Base-by-base conservation (phyloP, 2,797 vertebrate species). In the Tenualosa ilisha region DNA sequence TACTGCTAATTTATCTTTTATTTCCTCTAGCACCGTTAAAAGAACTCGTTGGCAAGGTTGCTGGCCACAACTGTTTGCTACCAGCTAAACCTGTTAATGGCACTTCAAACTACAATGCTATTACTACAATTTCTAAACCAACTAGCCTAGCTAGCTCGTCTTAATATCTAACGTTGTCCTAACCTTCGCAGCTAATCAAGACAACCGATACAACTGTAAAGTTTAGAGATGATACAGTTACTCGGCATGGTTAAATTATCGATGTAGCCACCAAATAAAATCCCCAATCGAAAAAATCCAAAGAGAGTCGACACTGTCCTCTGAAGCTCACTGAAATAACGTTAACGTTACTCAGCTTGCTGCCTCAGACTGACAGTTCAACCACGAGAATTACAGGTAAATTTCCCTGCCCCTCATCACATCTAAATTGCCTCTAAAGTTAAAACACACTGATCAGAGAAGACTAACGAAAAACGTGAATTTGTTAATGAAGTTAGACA, bases 321-420 rank as follows among this genome's bases (percentile, higher is more conserved):
- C 72, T 46, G 72, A 43, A 46, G 50, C 49, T 63, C 59, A 37
- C 81, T 50, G 43, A 59, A 68, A 81, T 43, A 59, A 83, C 63
- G 81, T 37, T 51, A 51, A 84, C 6, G 63, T 87, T 75, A 84
- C 54, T 43, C 50, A n/a, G 79, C 43, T 85, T 20, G 82, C 88
- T 89, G 87, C 88, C 91, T 91, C 84, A 84, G 81, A 46, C 15
- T 84, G 89, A 85, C 26, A 87, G 90, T 89, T 91, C 90, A 85
- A 90, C 81, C 89, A 86, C 54, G 82, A 8, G 79, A 24, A 82
- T 20, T 85, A 4, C 86, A 86, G 40, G 56, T 87, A 85, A 54
- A 88, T 87, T 46, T 46, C 26, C 8, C 37, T n/a, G 72, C 20
- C 72, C 22, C 40, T 6, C 17, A 20, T 43, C 72, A n/a, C 72